phyloP scores from a whole-genome alignment of 2,113 vertebrate genomes.

The rabbit (Oryctolagus cuniculus) region DNA sequence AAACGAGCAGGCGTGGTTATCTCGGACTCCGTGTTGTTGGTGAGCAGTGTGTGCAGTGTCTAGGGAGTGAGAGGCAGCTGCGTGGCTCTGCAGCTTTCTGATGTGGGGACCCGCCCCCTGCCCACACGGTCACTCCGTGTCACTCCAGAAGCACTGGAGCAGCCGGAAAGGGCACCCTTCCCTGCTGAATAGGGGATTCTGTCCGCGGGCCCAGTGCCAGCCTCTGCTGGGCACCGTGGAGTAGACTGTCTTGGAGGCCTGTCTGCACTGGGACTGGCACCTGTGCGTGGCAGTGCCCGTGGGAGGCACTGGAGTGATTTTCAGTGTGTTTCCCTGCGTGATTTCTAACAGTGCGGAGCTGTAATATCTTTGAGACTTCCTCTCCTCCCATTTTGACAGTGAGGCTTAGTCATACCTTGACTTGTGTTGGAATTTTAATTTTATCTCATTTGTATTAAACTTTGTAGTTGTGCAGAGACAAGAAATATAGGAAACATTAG shows the following conservation, averaged over 20 bases:
- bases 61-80: neutral
- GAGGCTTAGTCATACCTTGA: neutral
- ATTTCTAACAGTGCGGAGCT: too few relatives aligned
- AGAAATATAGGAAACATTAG: neutral
- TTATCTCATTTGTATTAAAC: neutral
- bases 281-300: accelerated
- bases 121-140: accelerated
- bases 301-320: neutral
- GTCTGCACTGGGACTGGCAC: accelerated
- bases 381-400: neutral
- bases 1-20: neutral
- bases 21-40: neutral
- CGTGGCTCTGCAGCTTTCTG: neutral
- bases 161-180: too few relatives aligned
- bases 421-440: neutral
- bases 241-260: accelerated
- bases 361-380: accelerated
- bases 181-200: too few relatives aligned
- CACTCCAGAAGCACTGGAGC: accelerated
- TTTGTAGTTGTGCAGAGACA: neutral
- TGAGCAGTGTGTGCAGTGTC: neutral
- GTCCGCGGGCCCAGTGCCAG: too few relatives aligned
- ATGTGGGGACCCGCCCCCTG: neutral
- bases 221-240: neutral
- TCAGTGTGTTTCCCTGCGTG: too few relatives aligned